A percentile compares a stretch with the other conserved stretches of the same genome.
Conservation (phyloP, 2,888 invertebrate species). For the Cynaeus angustus region DNA sequence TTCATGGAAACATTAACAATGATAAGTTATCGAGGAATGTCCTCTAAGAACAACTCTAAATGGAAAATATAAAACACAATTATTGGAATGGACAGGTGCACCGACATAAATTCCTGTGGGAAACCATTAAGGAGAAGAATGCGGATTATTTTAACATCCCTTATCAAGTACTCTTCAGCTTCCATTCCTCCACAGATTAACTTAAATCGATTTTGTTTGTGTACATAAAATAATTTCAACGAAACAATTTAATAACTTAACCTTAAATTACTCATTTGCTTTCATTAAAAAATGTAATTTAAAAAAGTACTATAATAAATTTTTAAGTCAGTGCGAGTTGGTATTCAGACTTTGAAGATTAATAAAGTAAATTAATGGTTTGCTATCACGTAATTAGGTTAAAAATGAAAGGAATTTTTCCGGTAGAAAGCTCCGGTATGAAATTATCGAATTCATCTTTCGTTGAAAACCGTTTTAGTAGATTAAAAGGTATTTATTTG, state of each 20-base stretch:
- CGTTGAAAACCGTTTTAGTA: conserved; percentile 25
- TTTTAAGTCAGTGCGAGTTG: conserved; percentile 3
- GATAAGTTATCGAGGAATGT: conserved; percentile 36
- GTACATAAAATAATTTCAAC: neutral
- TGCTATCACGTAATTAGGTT: conserved; percentile 36
- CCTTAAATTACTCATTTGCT: neutral
- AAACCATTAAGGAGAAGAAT: conserved; percentile 36
- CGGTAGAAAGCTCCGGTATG: conserved; percentile 33
- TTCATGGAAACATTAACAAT: conserved; percentile 19
- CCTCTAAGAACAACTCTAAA: conserved; percentile 35
- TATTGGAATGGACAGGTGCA: conserved; percentile 37
- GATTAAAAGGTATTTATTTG: conserved; percentile 44
- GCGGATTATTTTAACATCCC: conserved; percentile 29
- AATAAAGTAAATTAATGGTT: conserved; percentile 29
- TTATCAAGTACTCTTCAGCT: conserved; percentile 17
- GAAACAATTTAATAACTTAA: too few relatives aligned
- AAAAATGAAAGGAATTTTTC: conserved; percentile 34
- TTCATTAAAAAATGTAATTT: neutral
- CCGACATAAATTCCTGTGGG: conserved; percentile 32
- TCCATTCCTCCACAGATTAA: conserved; percentile 8
- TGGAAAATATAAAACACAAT: conserved; percentile 36
- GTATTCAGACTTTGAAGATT: conserved; percentile 9
- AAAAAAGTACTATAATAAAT: conserved; percentile 4
- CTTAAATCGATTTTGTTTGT: neutral
- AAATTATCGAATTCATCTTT: conserved; percentile 36